phyloP scores from a whole-genome alignment of 2,888 invertebrate genomes.

The Noctua janthe region DNA sequence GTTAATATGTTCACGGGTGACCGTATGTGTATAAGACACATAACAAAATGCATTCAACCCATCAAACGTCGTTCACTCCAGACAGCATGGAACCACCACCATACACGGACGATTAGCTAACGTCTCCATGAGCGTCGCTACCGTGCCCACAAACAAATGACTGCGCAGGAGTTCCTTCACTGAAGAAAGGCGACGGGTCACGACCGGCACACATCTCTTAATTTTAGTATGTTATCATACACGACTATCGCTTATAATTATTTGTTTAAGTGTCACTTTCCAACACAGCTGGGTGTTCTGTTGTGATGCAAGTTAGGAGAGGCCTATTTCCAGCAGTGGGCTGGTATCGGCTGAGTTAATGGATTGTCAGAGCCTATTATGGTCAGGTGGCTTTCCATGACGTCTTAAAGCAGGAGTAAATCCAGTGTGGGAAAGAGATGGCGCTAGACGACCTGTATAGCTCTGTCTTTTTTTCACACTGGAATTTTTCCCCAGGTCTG shows the following conservation, averaged over 20 bases:
- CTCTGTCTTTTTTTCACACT: too few relatives aligned
- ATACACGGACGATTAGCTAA: constrained; percentile 47
- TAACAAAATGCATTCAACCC: background rate
- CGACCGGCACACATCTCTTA: constrained; percentile 82
- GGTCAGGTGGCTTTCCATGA: too few relatives aligned
- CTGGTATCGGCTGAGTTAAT: background rate
- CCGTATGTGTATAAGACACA: background rate
- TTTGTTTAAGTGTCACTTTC: constrained; percentile 78
- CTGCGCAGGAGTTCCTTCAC: constrained; percentile 45
- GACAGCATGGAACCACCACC: constrained; percentile 49
- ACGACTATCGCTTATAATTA: constrained; percentile 84
- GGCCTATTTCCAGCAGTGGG: background rate
- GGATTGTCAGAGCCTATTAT: constrained; percentile 2
- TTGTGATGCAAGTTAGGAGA: constrained; percentile 16
- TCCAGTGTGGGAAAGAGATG: too few relatives aligned
- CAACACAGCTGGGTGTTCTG: constrained; percentile 6
- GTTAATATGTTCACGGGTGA: background rate
- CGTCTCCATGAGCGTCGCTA: constrained; percentile 46
- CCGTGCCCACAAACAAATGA: constrained; percentile 66
- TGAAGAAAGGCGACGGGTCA: constrained; percentile 74
- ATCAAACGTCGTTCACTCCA: constrained; percentile 21
- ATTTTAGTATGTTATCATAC: constrained; percentile 83
- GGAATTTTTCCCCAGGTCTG: background rate
- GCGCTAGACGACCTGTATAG: too few relatives aligned
- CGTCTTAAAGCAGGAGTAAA: too few relatives aligned